phyloP scores from a whole-genome alignment of 2,888 invertebrate species.

The Drosophila mayaguana region DNA sequence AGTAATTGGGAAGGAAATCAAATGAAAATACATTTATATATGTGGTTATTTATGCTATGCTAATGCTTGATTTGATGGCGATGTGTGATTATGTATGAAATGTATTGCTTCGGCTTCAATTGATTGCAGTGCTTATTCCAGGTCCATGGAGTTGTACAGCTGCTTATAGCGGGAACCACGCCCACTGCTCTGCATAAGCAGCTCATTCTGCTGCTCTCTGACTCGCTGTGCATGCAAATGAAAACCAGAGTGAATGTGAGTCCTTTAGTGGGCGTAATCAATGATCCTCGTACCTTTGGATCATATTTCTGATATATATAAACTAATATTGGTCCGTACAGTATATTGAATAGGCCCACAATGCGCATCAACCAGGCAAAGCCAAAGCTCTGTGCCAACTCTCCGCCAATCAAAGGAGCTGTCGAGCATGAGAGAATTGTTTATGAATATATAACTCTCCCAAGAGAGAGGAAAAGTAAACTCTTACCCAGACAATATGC shows the following conservation, averaged over 20 bases:
- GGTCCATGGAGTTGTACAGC: slow-evolving; percentile 83
- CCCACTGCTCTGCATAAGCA: slow-evolving; percentile 77
- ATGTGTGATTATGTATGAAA: slow-evolving; percentile 13
- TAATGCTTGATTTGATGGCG: neutral
- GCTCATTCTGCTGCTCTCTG: slow-evolving; percentile 81
- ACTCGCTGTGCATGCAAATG: slow-evolving; percentile 56
- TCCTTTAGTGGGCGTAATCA: neutral
- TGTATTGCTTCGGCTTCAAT: slow-evolving; percentile 44
- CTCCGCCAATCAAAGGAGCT: slow-evolving; percentile 92
- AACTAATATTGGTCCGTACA: slow-evolving; percentile 89
- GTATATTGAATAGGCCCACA: slow-evolving; percentile 89
- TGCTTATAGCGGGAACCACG: slow-evolving; percentile 82
- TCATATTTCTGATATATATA: slow-evolving; percentile 82
- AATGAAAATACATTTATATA: slow-evolving; percentile 7
- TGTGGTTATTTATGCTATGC: neutral
- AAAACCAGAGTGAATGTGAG: neutral
- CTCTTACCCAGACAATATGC: slow-evolving; percentile 90
- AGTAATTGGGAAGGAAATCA: neutral
- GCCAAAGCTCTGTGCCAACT: slow-evolving; percentile 89
- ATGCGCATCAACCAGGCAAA: slow-evolving; percentile 91
- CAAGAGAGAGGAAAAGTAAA: too few relatives aligned
- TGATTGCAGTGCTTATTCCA: slow-evolving; percentile 57
- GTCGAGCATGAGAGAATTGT: slow-evolving; percentile 1
- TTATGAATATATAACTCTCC: too few relatives aligned
- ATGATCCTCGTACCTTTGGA: slow-evolving; percentile 73